A percentile compares a stretch with the other conserved stretches of the same genome.
Evolutionary conservation across 2,797 vertebrate genomes (phyloP).

Genomic region (Chaetodon trifasciatus): DNA sequence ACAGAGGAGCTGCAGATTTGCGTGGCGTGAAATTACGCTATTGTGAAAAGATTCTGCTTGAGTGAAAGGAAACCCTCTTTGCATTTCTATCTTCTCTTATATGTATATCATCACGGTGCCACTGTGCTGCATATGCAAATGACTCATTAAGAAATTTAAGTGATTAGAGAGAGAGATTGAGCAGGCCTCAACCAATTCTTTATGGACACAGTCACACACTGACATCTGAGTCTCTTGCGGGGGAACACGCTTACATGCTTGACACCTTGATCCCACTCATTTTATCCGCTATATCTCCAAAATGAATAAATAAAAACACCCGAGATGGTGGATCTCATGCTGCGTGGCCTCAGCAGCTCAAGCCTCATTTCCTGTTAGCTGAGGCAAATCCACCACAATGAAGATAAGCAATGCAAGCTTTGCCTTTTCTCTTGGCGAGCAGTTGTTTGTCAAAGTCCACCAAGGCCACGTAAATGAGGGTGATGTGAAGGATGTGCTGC

Average conservation of each 20-base stretch:
- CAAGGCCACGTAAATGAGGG: conserved; percentile 64
- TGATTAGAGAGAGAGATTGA: conserved; percentile 32
- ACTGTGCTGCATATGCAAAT: conserved; percentile 62
- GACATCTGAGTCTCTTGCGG: conserved; percentile 12
- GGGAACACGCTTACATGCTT: conserved; percentile 7
- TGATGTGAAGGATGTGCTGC: conserved; percentile 72
- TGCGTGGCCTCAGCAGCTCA: conserved; percentile 26
- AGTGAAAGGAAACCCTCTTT: conserved; percentile 64
- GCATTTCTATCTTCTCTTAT: conserved; percentile 63
- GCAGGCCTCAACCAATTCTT: conserved; percentile 16
- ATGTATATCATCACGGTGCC: conserved; percentile 47
- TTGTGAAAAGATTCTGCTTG: conserved; percentile 65
- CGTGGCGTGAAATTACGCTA: conserved; percentile 75
- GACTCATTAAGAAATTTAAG: conserved; percentile 41
- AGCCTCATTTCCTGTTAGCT: conserved; percentile 44
- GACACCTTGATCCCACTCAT: conserved; percentile 9
- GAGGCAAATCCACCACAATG: conserved; percentile 31
- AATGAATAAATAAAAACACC: conserved; percentile 8
- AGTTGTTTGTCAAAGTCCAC: conserved; percentile 61
- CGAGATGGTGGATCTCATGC: conserved; percentile 19
- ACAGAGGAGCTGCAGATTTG: conserved; percentile 66
- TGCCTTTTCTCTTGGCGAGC: conserved; percentile 31
- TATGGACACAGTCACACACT: conserved; percentile 6
- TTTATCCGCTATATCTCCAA: background rate
- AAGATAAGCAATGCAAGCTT: conserved; percentile 48